Evolutionary conservation across 1,140 invertebrate genomes (phyloP).

Genomic region (Micrasema minimum): DNA sequence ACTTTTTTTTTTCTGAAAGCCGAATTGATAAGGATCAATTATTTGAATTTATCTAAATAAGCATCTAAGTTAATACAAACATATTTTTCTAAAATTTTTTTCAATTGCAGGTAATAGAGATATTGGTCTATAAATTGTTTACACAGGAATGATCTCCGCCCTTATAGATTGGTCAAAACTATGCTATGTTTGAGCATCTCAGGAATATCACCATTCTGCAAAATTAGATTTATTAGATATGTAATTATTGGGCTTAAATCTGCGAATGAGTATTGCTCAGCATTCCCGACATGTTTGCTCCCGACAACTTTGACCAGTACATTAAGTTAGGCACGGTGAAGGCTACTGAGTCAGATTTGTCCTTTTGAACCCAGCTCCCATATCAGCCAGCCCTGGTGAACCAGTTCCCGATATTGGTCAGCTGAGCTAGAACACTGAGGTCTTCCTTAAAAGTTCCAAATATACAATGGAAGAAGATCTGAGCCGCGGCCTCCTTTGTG

Average conservation of each 20-base stretch:
- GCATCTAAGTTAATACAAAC: no score
- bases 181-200: neutral
- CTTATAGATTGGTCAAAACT: no score
- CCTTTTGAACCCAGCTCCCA: neutral
- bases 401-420: neutral
- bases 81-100: no score
- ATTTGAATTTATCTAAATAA: no score
- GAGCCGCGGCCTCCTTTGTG: neutral
- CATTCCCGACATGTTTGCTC: neutral
- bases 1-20: no score
- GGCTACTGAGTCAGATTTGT: neutral
- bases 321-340: neutral
- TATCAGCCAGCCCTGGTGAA: neutral
- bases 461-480: conserved; percentile 3
- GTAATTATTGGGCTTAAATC: no score
- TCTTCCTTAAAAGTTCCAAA: neutral
- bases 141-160: no score
- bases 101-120: no score
- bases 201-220: neutral
- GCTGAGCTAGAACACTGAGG: neutral
- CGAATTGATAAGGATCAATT: no score
- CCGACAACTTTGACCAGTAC: neutral
- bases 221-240: no score
- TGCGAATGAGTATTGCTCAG: neutral
- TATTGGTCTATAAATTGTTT: no score